A percentile compares a stretch with the other conserved stretches of the same genome.
Evolutionary conservation across 2,888 invertebrate genomes (phyloP).

Genomic region (Matsumyia berberina): DNA sequence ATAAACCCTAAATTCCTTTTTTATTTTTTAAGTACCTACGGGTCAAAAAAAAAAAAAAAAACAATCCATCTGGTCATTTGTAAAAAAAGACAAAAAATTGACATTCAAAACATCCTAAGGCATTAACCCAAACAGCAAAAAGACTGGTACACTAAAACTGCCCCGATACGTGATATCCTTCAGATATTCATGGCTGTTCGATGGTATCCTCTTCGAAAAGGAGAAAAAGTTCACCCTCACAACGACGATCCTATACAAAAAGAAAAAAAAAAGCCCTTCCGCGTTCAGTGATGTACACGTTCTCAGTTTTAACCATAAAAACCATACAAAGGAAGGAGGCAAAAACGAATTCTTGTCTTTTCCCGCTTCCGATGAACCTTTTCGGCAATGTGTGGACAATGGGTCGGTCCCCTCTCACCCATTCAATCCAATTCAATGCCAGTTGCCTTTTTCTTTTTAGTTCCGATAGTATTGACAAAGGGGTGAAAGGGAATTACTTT

Average conservation of each 20-base stretch:
- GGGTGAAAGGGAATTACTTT: conserved; percentile 39
- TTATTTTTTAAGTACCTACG: neutral
- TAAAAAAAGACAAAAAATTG: conserved; percentile 9
- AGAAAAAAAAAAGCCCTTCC: neutral
- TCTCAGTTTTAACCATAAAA: conserved; percentile 35
- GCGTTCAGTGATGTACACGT: conserved; percentile 20
- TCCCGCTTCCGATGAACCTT: conserved; percentile 43
- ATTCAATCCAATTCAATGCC: conserved; percentile 6
- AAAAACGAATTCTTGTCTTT: conserved; percentile 36
- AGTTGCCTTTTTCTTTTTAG: conserved; percentile 7
- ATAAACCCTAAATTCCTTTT: neutral
- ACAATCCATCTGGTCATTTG: conserved; percentile 53
- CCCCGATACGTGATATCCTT: conserved; percentile 48
- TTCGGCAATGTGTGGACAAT: conserved; percentile 51
- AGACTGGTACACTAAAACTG: neutral
- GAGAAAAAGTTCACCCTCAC: neutral
- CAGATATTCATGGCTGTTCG: conserved; percentile 18
- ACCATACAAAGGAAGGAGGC: conserved; percentile 31
- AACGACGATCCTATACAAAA: neutral
- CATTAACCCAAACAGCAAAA: conserved; percentile 7
- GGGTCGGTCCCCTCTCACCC: conserved; percentile 26
- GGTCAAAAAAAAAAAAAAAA: conserved; percentile 55
- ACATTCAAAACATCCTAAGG: neutral
- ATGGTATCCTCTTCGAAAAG: conserved; percentile 11
- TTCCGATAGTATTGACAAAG: conserved; percentile 42